A percentile compares a stretch with the other conserved stretches of the same genome.
Conservation (phyloP, 92 coral and sea anemone genomes). For the Porites evermanni region DNA sequence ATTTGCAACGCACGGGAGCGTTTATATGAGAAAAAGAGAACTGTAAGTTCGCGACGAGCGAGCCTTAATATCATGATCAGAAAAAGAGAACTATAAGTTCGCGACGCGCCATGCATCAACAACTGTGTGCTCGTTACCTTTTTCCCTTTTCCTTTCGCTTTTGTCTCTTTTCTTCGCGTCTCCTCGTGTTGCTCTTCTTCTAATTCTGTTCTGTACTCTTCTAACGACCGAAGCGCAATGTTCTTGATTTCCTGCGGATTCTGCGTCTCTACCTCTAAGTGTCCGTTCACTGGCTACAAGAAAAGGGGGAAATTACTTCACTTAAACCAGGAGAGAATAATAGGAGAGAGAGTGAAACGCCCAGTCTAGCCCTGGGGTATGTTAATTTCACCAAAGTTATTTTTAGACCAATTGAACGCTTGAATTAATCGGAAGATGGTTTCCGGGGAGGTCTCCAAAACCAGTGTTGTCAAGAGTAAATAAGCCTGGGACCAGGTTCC, state of each 20-base stretch:
- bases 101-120: too few species aligned
- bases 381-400: too few species aligned
- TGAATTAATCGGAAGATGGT: too few species aligned
- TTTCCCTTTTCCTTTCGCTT: slow-evolving; percentile 13
- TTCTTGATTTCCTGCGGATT: slow-evolving; percentile 65
- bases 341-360: too few species aligned
- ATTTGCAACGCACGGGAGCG: too few species aligned
- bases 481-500: too few species aligned
- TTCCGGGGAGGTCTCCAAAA: too few species aligned
- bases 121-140: neutral
- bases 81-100: neutral
- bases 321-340: neutral
- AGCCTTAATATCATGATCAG: neutral
- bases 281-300: slow-evolving; percentile 67
- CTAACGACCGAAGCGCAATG: slow-evolving; percentile 48
- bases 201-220: slow-evolving; percentile 54
- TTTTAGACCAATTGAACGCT: too few species aligned
- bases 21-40: too few species aligned
- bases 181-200: neutral
- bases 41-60: too few species aligned
- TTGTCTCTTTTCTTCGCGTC: neutral
- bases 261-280: slow-evolving; percentile 59
- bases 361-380: too few species aligned
- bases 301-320: neutral
- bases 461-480: too few species aligned